Evolutionary conservation across 2,797 vertebrate species (phyloP).

Genomic region (Falco berigora): DNA sequence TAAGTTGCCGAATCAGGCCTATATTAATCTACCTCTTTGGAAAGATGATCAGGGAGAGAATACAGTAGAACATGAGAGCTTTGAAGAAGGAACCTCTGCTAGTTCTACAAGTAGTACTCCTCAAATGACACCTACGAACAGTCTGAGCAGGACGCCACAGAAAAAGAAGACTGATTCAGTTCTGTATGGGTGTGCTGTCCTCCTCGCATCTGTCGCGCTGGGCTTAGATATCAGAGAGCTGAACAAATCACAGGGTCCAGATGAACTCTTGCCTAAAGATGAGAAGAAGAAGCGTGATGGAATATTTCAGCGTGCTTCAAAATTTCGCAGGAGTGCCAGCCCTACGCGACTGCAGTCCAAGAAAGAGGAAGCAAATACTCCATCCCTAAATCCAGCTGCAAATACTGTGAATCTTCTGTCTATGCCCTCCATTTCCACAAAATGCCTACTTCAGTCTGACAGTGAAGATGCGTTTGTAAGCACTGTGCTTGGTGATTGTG

Average conservation of each 20-base stretch:
- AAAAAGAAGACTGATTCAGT: conserved; percentile 82
- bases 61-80: conserved; percentile 62
- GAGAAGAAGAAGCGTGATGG: conserved; percentile 85
- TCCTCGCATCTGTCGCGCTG: conserved; percentile 87
- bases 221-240: conserved; percentile 86
- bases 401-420: conserved; percentile 78
- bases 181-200: conserved; percentile 80
- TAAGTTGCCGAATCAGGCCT: conserved; percentile 87
- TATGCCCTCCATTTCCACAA: conserved; percentile 86
- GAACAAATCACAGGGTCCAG: conserved; percentile 55
- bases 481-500: background rate
- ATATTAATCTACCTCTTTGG: conserved; percentile 90
- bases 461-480: conserved; percentile 40
- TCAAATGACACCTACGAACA: conserved; percentile 83
- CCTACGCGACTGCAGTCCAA: conserved; percentile 66
- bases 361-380: conserved; percentile 71
- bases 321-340: conserved; percentile 82
- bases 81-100: conserved; percentile 78
- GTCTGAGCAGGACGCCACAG: conserved; percentile 74
- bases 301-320: conserved; percentile 82
- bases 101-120: conserved; percentile 79
- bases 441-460: conserved; percentile 79
- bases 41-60: conserved; percentile 83
- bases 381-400: conserved; percentile 12
- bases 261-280: conserved; percentile 78